phyloP scores from a whole-genome alignment of 2,888 invertebrate species.

The Ornithoptera priamus region DNA sequence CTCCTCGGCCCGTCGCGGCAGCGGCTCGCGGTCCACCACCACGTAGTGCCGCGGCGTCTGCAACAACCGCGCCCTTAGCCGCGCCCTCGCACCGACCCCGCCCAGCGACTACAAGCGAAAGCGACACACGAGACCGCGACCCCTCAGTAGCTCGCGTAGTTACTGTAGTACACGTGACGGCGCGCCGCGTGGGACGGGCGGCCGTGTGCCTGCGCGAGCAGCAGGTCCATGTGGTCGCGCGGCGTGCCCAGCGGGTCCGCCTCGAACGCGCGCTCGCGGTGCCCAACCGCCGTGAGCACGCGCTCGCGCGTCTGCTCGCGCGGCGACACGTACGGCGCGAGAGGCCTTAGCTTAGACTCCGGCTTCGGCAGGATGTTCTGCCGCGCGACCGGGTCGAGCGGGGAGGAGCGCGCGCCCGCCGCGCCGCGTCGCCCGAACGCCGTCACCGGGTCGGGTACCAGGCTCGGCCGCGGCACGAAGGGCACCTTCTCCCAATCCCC shows the following conservation, averaged over 20 bases:
- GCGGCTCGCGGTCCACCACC: slow-evolving; percentile 88
- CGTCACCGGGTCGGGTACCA: slow-evolving; percentile 91
- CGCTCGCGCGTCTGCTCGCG: slow-evolving; percentile 83
- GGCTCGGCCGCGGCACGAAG: slow-evolving; percentile 90
- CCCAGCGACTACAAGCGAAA: slow-evolving; percentile 65
- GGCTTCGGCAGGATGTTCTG: slow-evolving; percentile 83
- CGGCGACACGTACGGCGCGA: slow-evolving; percentile 84
- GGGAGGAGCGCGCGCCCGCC: slow-evolving; percentile 68
- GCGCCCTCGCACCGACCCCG: slow-evolving; percentile 61
- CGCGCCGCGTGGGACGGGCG: slow-evolving; percentile 71
- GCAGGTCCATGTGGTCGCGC: slow-evolving; percentile 83
- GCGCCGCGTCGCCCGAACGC: slow-evolving; percentile 86
- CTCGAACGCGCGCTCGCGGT: slow-evolving; percentile 79
- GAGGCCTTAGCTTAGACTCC: slow-evolving; percentile 79
- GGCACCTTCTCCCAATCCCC: slow-evolving; percentile 95
- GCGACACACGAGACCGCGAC: slow-evolving; percentile 62
- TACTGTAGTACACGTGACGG: slow-evolving; percentile 77
- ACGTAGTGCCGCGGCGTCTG: slow-evolving; percentile 95
- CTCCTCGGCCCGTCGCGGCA: slow-evolving; percentile 85
- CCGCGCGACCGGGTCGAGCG: slow-evolving; percentile 78
- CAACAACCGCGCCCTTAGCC: slow-evolving; percentile 77
- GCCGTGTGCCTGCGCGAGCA: slow-evolving; percentile 82
- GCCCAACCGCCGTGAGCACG: slow-evolving; percentile 80
- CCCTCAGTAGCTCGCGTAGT: slow-evolving; percentile 73
- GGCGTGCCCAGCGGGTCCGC: slow-evolving; percentile 81